Base-by-base conservation (phyloP, 2,888 invertebrate species). In the Pachydiplax longipennis region DNA sequence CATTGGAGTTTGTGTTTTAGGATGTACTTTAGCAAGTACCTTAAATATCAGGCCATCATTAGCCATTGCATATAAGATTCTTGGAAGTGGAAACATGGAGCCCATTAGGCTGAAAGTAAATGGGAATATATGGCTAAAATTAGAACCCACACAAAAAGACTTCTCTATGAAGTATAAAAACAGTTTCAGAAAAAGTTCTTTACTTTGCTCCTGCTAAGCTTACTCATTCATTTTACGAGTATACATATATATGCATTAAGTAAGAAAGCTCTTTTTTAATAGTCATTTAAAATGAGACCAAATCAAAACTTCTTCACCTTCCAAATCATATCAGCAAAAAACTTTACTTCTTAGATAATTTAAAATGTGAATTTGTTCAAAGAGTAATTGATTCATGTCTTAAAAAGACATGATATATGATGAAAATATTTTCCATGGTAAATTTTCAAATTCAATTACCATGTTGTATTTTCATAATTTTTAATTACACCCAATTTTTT, bases 61-160 rank as follows among this genome's bases (percentile, higher is more conserved):
- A 10, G 97, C 97, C 98, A 99, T 99, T 58, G 98, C 98, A 93
- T 98, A 98, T 25, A 98, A 95, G 61, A 98, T 96, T 18, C 98
- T 95, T 0, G 98, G 98, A 91, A 98, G 94, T 0, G 98, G 98
- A 94, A 98, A 98, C 96, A 98, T 97, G 61, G 97, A 97, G 0
- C 98, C 98, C 73, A 98, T 94, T 91, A 98, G 94, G 92, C 97
- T 98, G 93, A 90, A 93, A 53, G 92, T 73, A 31, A 31, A 73
- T 2, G 3, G 15, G 4, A 31, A 13, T n/a, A 73, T 6, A 6
- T 31, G 25, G 31, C 3, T 31, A 10, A 31, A 5, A 31, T 73
- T 73, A 18, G 13, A 18, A 18, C 18, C 18, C 53, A 53, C 0
- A 53, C 18, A 18, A 3, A 5, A 18, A 53, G 18, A 53, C 18